phyloP scores from a whole-genome alignment of 1,140 invertebrate genomes.

The Tenebrio molitor region DNA sequence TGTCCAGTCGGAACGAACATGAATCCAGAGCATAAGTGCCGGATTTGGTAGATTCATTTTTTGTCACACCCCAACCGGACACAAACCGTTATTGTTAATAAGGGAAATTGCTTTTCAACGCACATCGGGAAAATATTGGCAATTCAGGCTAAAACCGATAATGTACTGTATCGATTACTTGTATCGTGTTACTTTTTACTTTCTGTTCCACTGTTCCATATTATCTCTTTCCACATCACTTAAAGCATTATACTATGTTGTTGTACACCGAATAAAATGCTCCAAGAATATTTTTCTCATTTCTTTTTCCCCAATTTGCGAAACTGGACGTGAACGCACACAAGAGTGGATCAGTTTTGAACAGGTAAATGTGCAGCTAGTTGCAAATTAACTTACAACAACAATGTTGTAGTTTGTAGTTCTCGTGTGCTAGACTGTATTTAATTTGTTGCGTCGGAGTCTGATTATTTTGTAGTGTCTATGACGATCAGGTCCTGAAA shows the following conservation, averaged over 20 bases:
- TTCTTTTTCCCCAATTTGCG: too few relatives aligned
- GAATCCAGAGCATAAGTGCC: constrained; percentile 77
- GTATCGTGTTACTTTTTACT: constrained; percentile 31
- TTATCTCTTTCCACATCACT: constrained; percentile 42
- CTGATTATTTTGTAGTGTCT: constrained; percentile 5
- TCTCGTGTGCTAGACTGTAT: too few relatives aligned
- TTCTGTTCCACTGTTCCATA: constrained; percentile 1
- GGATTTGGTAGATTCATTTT: constrained; percentile 56
- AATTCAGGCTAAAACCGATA: constrained; percentile 9
- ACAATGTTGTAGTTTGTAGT: neutral
- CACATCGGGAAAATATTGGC: neutral
- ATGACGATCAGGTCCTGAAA: constrained; percentile 13
- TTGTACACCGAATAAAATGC: constrained; percentile 3
- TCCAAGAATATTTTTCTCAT: neutral
- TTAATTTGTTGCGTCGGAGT: constrained; percentile 3
- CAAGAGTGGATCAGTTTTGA: too few relatives aligned
- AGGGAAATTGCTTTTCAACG: constrained; percentile 2
- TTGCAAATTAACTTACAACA: neutral
- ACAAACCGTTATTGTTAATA: too few relatives aligned
- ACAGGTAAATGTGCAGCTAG: neutral
- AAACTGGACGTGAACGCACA: too few relatives aligned
- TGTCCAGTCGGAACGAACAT: constrained; percentile 85
- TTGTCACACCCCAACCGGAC: neutral
- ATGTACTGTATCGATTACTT: constrained; percentile 36
- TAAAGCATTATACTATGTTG: constrained; percentile 28